Evolutionary conservation across 2,113 vertebrate species (phyloP), one percentile per base, ranked within the genome.

Genomic region (Mus spicilegus): DNA sequence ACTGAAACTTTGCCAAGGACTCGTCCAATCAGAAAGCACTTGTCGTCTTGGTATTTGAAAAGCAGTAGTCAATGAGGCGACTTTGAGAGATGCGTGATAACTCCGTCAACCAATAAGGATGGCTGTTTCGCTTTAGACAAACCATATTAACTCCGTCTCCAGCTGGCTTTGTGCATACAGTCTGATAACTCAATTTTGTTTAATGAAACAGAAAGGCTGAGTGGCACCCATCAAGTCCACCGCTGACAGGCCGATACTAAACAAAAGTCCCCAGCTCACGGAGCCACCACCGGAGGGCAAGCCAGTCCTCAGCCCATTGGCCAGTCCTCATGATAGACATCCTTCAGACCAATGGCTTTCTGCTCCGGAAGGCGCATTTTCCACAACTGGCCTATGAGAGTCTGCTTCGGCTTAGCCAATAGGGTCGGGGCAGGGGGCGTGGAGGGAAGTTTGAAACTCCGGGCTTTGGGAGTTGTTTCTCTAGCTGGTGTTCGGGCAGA

Each of bases 401-500:
- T 22, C 49, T 7, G 82, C 39, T 3, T 77, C 26, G 13, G 20
- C 0, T 24, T 78, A 88, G 51, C 98, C 98, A 98, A 97, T 98
- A 65, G 86, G 65, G 0, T n/a, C 14, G n/a, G 39, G 30, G 90
- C 0, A 19, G 30, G n/a, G 96, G 90, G 90, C 89, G 93, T 93
- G 93, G 98, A 98, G 98, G 98, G 98, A 97, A 96, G 98, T 98
- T 98, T 98, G 98, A 99, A 99, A 97, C 90, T 82, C 33, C 51
- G 7, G 0, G 61, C n/a, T 77, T 49, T 0, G 13, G 73, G 78
- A 6, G 17, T 90, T 24, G 0, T 1, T 4, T n/a, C 0, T 30
- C 20, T 49, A 94, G 46, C 70, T 80, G 28, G 19, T 46, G 69
- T 42, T 58, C 26, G 10, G 13, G 17, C 20, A 0, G 6, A 77